Conservation (phyloP, 2,888 invertebrate genomes). For the Rhagophthalmus giganteus region DNA sequence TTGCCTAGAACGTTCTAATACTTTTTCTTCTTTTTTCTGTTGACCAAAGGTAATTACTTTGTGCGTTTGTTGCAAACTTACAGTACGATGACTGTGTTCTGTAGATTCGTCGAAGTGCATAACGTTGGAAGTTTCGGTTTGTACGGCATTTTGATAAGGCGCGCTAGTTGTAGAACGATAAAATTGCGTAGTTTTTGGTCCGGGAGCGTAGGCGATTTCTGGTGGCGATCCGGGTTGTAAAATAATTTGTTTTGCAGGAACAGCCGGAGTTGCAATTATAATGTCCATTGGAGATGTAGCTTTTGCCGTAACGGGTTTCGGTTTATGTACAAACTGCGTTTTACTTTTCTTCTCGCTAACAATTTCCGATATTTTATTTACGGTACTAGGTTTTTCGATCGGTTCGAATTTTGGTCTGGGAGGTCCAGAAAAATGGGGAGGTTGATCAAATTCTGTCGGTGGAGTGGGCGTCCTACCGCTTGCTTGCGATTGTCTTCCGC, state of each 20-base stretch:
- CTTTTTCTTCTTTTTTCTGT: conserved; percentile 39
- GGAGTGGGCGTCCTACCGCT: conserved; percentile 60
- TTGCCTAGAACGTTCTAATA: neutral
- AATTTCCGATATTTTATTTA: conserved; percentile 47
- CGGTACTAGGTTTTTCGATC: conserved; percentile 55
- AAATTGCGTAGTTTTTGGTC: conserved; percentile 58
- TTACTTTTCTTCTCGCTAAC: conserved; percentile 51
- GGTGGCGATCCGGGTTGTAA: conserved; percentile 63
- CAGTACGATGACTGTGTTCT: conserved; percentile 65
- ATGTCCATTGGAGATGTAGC: conserved; percentile 40
- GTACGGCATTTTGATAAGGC: conserved; percentile 64
- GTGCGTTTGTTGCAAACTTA: conserved; percentile 71
- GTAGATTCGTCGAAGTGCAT: conserved; percentile 72
- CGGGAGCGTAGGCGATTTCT: conserved; percentile 61
- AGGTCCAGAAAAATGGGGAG: conserved; percentile 54
- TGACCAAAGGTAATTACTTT: conserved; percentile 68
- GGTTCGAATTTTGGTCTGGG: conserved; percentile 63
- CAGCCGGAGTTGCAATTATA: conserved; percentile 48
- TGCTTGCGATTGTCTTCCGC: conserved; percentile 54
- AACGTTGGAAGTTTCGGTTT: conserved; percentile 70
- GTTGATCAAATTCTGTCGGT: conserved; percentile 62
- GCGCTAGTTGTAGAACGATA: conserved; percentile 61
- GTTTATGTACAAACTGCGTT: conserved; percentile 57
- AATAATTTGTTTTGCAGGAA: conserved; percentile 48
- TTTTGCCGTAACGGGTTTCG: conserved; percentile 59